Percentiles rank a stretch among this genome's conserved stretches.
phyloP scores from a whole-genome alignment of 2,888 invertebrate species.

The Anaspis maculata region DNA sequence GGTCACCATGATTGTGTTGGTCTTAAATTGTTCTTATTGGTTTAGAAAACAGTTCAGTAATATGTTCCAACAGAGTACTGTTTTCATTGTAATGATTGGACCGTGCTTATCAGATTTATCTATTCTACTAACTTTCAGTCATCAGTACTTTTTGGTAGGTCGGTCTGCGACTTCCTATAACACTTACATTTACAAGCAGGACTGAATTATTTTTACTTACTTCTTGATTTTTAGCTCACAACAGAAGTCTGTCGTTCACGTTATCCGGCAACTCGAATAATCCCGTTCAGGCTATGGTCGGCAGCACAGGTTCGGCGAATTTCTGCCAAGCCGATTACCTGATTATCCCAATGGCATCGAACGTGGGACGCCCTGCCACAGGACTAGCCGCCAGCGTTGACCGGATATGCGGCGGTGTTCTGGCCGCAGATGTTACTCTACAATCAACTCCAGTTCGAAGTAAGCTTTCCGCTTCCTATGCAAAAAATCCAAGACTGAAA shows the following conservation, averaged over 20 bases:
- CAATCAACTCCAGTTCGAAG: slow-evolving; percentile 62
- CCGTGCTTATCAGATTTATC: too few species aligned
- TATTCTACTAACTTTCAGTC: too few species aligned
- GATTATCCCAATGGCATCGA: slow-evolving; percentile 68
- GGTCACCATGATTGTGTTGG: too few species aligned
- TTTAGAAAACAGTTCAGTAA: too few species aligned
- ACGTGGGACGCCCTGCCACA: slow-evolving; percentile 48
- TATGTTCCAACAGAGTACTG: too few species aligned
- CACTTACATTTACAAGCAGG: not conserved
- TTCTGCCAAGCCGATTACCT: slow-evolving; percentile 74
- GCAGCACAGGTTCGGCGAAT: slow-evolving; percentile 56
- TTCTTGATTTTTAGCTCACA: slow-evolving; percentile 49
- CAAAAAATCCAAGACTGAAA: not conserved
- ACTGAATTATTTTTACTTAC: not conserved
- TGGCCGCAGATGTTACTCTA: slow-evolving; percentile 65
- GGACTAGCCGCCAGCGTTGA: slow-evolving; percentile 69
- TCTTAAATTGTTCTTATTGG: too few species aligned
- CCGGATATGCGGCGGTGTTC: slow-evolving; percentile 74
- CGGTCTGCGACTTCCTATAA: not conserved
- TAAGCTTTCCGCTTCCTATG: too few species aligned
- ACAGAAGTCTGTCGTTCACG: slow-evolving; percentile 66
- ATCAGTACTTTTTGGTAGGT: too few species aligned
- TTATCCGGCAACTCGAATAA: slow-evolving; percentile 69
- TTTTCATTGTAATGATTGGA: too few species aligned
- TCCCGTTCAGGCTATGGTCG: slow-evolving; percentile 62